phyloP scores from a whole-genome alignment of 2,888 invertebrate genomes.

The Lycocerus yunnanus region DNA sequence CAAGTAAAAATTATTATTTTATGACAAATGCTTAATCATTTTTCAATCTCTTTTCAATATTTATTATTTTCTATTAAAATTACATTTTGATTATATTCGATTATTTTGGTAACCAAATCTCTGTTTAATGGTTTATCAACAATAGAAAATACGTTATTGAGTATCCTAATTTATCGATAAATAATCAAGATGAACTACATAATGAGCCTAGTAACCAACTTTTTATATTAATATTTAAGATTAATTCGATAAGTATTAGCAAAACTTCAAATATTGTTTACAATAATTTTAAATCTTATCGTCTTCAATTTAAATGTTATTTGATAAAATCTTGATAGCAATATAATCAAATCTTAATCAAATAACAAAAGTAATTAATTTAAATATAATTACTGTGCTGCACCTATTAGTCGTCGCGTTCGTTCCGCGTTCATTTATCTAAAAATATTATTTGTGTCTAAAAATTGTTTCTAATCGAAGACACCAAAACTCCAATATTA shows the following conservation, averaged over 20 bases:
- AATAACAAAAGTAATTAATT: not conserved
- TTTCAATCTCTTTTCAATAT: not conserved
- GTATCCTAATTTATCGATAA: not conserved
- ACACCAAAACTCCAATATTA: no score
- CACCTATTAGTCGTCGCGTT: not conserved
- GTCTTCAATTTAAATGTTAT: not conserved
- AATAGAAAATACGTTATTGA: not conserved
- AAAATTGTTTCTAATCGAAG: no score
- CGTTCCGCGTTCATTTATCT: not conserved
- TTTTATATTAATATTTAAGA: not conserved
- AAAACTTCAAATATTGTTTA: not conserved
- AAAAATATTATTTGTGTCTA: not conserved
- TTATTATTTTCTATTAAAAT: not conserved
- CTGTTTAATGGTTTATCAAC: not conserved
- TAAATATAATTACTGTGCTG: not conserved
- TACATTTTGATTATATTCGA: not conserved
- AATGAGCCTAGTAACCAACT: not conserved
- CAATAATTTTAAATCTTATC: not conserved
- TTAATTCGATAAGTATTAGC: not conserved
- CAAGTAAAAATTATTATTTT: not conserved
- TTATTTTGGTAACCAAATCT: not conserved
- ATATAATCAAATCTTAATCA: not conserved
- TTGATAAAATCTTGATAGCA: not conserved
- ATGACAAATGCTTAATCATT: not conserved
- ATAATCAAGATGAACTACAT: not conserved